A percentile compares a stretch with the other conserved stretches of the same genome.
These are phyloP conservation scores for Macrochelys suwanniensis DNA, from an alignment of 2,797 vertebrate species.

Conservation along the genomic window DNA sequence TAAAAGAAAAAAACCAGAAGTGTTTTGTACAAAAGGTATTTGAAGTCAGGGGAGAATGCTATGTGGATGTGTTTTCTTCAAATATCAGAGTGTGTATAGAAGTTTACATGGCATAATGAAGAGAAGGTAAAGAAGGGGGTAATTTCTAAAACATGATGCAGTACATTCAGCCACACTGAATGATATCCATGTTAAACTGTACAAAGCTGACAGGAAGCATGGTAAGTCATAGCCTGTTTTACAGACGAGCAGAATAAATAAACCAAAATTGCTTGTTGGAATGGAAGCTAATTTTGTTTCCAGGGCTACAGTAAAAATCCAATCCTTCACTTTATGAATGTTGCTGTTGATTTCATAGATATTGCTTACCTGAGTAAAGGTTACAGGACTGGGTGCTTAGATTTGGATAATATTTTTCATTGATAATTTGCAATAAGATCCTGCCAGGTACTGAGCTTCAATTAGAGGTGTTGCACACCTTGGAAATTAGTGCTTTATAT, in stretches of 20 bases:
- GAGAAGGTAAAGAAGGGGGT: background rate
- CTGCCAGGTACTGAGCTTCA: background rate
- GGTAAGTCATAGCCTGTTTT: background rate
- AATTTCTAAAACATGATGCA: background rate
- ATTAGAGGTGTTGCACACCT: background rate
- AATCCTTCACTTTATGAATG: background rate
- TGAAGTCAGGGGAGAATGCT: background rate
- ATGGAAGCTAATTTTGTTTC: background rate
- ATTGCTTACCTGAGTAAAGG: background rate
- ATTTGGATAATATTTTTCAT: background rate
- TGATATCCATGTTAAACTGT: background rate
- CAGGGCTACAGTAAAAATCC: fast-evolving
- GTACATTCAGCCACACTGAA: background rate
- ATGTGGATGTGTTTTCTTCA: fast-evolving
- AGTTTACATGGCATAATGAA: background rate
- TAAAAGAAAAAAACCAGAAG: background rate
- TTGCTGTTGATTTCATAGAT: background rate
- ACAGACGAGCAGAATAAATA: background rate
- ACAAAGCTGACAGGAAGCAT: background rate
- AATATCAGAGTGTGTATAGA: background rate
- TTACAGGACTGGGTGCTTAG: background rate
- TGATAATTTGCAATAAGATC: background rate
- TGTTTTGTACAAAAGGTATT: background rate
- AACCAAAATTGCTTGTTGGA: background rate
- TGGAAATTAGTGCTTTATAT: background rate